A percentile compares a stretch with the other conserved stretches of the same genome.
phyloP scores from a whole-genome alignment of 1,140 invertebrate species.

The Papilio xuthus region DNA sequence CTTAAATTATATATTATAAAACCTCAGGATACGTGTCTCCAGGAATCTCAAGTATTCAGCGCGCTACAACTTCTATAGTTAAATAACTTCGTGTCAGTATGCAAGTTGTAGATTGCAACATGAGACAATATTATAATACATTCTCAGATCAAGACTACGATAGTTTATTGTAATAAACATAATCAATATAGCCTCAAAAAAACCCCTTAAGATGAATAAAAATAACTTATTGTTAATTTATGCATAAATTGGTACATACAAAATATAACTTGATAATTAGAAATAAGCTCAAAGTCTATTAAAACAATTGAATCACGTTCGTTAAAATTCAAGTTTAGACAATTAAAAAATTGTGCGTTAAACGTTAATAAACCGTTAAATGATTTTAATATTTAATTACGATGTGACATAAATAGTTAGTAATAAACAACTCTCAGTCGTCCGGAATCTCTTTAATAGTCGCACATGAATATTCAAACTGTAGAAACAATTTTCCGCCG shows the following conservation, averaged over 20 bases:
- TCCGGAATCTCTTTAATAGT: conserved; percentile 30
- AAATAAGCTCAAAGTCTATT: too few species aligned
- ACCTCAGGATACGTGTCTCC: neutral
- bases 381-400: conserved; percentile 13
- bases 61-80: neutral
- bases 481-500: conserved; percentile 16
- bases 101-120: neutral
- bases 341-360: neutral
- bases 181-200: neutral
- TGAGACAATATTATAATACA: neutral
- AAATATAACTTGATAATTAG: too few species aligned
- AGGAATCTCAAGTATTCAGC: neutral
- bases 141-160: neutral
- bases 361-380: neutral
- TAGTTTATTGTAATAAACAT: neutral
- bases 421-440: conserved; percentile 11
- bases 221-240: too few species aligned
- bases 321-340: too few species aligned
- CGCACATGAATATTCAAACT: conserved; percentile 31
- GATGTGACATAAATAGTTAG: conserved; percentile 16
- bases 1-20: neutral
- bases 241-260: too few species aligned
- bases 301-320: too few species aligned
- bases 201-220: too few species aligned
- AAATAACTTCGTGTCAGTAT: neutral